These are phyloP conservation scores for Anolis carolinensis DNA, from an alignment of 2,113 vertebrate species.

Conservation along the genomic window DNA sequence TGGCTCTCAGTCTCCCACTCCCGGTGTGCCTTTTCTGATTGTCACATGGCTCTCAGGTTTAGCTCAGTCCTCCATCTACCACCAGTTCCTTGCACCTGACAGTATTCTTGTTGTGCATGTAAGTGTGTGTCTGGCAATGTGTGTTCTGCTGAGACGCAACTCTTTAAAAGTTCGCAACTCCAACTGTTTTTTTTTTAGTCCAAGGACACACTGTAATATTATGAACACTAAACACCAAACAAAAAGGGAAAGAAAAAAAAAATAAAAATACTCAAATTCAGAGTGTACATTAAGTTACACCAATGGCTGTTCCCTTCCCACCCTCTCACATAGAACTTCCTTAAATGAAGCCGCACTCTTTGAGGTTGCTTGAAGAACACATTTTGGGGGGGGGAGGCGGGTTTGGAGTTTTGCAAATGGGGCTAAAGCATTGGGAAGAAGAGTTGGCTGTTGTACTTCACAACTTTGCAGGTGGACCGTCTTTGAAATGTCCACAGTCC, in stretches of 20 bases:
- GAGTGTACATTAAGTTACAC: slow-evolving; percentile 26
- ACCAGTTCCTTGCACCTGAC: neutral
- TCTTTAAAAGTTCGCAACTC: slow-evolving; percentile 1
- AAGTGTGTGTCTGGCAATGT: neutral
- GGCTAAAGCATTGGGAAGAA: neutral
- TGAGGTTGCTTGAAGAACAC: neutral
- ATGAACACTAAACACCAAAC: slow-evolving; percentile 66
- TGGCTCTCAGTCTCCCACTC: neutral
- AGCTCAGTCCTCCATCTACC: neutral
- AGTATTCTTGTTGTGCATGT: neutral
- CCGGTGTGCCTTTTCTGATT: neutral
- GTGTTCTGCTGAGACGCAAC: neutral
- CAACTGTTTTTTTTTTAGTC: neutral
- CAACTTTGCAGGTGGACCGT: neutral
- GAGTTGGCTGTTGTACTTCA: neutral
- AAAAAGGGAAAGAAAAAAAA: neutral
- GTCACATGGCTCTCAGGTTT: slow-evolving; percentile 12
- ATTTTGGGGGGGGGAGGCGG: neutral
- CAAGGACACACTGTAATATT: slow-evolving; percentile 54
- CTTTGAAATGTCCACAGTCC: neutral
- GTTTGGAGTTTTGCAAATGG: neutral
- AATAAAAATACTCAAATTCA: slow-evolving; percentile 10
- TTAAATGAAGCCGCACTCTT: neutral
- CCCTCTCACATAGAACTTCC: neutral
- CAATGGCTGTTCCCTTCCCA: neutral